A percentile compares a stretch with the other conserved stretches of the same genome.
Conservation (phyloP, 1,140 invertebrate genomes). For the Elymnias hypermnestra region DNA sequence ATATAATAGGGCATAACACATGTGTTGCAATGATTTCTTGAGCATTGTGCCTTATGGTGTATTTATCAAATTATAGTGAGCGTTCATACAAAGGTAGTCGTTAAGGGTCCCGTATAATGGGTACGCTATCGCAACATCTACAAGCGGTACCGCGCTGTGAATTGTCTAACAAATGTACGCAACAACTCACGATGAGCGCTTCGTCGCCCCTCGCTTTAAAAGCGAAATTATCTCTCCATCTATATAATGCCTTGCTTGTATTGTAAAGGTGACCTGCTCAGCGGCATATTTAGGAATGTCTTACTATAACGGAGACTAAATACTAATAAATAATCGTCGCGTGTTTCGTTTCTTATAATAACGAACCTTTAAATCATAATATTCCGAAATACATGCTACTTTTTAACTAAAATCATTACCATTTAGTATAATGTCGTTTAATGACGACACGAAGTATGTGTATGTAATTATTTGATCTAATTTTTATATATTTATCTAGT, state of each 20-base stretch:
- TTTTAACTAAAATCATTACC: too few relatives aligned
- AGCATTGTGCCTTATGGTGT: conserved; percentile 3
- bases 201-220: conserved; percentile 50
- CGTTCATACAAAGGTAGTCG: conserved; percentile 44
- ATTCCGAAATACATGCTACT: too few relatives aligned
- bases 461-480: too few relatives aligned
- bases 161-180: conserved; percentile 66
- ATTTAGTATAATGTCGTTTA: too few relatives aligned
- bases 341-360: too few relatives aligned
- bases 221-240: conserved; percentile 72
- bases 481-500: too few relatives aligned
- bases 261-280: neutral
- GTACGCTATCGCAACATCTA: conserved; percentile 50
- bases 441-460: too few relatives aligned
- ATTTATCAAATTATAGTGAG: conserved; percentile 40
- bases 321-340: too few relatives aligned
- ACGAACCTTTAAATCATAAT: too few relatives aligned
- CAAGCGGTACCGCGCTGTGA: conserved; percentile 51
- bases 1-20: too few relatives aligned
- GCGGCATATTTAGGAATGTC: neutral
- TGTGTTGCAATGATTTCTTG: conserved; percentile 6
- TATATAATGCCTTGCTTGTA: conserved; percentile 20
- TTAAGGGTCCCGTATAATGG: conserved; percentile 54
- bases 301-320: neutral
- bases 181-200: conserved; percentile 56